These are phyloP conservation scores for Peromyscus aztecus DNA, from an alignment of 2,797 vertebrate genomes.

Conservation along the genomic window DNA sequence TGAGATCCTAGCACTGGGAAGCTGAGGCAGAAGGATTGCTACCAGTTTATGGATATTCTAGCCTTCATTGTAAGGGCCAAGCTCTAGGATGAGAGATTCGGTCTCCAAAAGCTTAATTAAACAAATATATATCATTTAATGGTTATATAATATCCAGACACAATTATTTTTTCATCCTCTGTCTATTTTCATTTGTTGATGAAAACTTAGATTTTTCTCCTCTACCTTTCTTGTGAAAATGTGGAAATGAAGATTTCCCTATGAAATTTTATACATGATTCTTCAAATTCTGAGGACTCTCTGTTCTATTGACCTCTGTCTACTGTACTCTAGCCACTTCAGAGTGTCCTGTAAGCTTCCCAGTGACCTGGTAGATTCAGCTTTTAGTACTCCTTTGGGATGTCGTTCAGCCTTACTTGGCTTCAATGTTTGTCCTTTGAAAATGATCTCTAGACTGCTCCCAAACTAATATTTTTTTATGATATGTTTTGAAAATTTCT, in stretches of 20 bases:
- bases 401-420: background rate
- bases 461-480: background rate
- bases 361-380: background rate
- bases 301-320: background rate
- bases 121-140: background rate
- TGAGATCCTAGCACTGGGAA: background rate
- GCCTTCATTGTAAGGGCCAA: background rate
- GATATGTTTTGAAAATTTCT: slow-evolving; percentile 21
- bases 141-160: background rate
- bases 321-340: background rate
- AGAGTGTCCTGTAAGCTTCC: background rate
- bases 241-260: background rate
- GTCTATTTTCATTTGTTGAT: background rate
- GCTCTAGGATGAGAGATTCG: background rate
- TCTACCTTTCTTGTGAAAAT: background rate
- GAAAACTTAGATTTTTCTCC: background rate
- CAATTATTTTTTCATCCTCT: background rate
- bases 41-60: background rate
- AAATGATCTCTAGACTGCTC: background rate
- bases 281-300: background rate
- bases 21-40: background rate
- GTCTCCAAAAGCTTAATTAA: background rate
- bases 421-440: background rate
- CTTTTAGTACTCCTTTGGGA: background rate
- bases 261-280: background rate